These are phyloP conservation scores for Lithophane semibrunnea DNA, from an alignment of 2,888 invertebrate species.

Conservation along the genomic window DNA sequence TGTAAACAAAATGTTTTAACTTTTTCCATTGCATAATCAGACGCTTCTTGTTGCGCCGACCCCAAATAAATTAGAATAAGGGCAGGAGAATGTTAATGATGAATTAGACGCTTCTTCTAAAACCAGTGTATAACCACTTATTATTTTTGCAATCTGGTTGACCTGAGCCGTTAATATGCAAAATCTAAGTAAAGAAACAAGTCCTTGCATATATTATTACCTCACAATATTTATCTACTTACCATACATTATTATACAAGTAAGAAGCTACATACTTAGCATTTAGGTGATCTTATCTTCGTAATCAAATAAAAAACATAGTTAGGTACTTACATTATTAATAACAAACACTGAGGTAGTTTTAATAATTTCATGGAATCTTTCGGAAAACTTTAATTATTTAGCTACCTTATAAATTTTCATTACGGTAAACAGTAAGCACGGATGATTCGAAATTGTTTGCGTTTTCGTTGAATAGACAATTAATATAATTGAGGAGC, in stretches of 20 bases:
- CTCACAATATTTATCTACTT: background rate
- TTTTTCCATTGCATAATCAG: background rate
- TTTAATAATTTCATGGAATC: background rate
- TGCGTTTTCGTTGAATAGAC: background rate
- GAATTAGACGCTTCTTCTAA: background rate
- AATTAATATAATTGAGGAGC: too few species aligned
- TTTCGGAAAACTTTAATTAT: background rate
- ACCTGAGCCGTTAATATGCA: conserved; percentile 21
- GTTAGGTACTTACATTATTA: background rate
- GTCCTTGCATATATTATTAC: conserved; percentile 8
- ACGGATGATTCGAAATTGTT: background rate
- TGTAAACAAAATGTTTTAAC: background rate
- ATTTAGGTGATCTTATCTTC: background rate
- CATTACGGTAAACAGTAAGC: too few species aligned
- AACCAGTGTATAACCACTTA: background rate
- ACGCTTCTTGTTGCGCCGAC: too few species aligned
- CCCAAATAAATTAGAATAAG: too few species aligned
- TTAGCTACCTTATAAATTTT: background rate
- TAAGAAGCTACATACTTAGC: background rate
- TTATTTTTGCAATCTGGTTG: conserved; percentile 13
- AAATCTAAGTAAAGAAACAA: conserved; percentile 34
- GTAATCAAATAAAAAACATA: background rate
- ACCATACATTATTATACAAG: background rate
- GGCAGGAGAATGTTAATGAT: too few species aligned
- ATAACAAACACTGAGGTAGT: background rate